Evolutionary conservation across 92 coral and sea anemone genomes (phyloP).

Genomic region (Palythoa grandiflora): DNA sequence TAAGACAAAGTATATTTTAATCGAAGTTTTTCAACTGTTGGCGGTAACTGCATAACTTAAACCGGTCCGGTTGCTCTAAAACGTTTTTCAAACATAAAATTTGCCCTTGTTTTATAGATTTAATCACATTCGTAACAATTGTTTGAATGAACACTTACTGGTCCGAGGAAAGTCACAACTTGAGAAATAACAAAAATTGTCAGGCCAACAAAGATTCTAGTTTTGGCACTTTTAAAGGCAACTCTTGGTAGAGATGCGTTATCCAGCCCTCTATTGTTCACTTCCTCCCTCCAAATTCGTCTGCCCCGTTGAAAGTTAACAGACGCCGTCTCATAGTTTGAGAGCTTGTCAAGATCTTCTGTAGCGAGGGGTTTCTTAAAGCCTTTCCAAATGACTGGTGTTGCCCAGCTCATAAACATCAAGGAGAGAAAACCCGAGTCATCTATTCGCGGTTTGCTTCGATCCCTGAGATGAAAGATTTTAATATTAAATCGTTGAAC

Average conservation of each 20-base stretch:
- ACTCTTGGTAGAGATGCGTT: conserved; percentile 78
- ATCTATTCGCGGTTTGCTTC: conserved; percentile 74
- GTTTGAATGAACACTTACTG: conserved; percentile 66
- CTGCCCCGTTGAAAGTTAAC: conserved; percentile 71
- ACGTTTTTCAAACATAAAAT: no score
- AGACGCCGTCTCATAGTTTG: conserved; percentile 78
- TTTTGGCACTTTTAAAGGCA: conserved; percentile 67
- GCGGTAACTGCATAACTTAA: no score
- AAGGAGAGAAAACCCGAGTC: conserved; percentile 93
- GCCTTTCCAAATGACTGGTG: conserved; percentile 80
- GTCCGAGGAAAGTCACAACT: conserved; percentile 83
- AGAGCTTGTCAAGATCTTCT: conserved; percentile 83
- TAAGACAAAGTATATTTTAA: no score
- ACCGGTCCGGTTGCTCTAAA: no score
- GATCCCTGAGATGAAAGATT: conserved; percentile 64
- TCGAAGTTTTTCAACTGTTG: no score
- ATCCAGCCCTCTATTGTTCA: conserved; percentile 70
- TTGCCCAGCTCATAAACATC: conserved; percentile 89
- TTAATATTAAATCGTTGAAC: neutral
- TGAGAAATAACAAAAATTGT: conserved; percentile 72
- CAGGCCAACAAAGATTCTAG: conserved; percentile 73
- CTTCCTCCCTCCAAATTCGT: conserved; percentile 86
- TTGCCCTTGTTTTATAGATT: no score
- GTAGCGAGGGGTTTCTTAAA: conserved; percentile 84
- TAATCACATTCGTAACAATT: neutral